These are phyloP conservation scores for Synergus gifuensis DNA, from an alignment of 2,888 invertebrate genomes.

Conservation along the genomic window DNA sequence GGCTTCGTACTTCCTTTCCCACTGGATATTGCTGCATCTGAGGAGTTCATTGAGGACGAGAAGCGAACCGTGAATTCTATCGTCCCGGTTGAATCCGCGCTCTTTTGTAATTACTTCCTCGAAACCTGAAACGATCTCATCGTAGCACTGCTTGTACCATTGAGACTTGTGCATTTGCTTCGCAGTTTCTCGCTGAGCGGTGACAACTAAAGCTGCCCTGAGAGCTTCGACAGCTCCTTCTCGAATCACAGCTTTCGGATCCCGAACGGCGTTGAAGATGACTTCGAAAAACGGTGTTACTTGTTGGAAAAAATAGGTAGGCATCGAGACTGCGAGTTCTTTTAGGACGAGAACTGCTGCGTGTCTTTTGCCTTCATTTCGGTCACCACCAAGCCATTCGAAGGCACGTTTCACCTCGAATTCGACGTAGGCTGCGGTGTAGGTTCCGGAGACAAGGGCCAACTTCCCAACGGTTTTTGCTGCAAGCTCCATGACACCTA, in stretches of 20 bases:
- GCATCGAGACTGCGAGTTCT: conserved; percentile 96
- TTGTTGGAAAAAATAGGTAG: conserved; percentile 98
- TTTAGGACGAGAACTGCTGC: conserved; percentile 95
- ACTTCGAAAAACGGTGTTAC: conserved; percentile 96
- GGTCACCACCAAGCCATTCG: conserved; percentile 95
- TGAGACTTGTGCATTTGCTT: conserved; percentile 93
- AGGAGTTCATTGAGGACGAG: conserved; percentile 96
- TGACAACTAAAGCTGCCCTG: conserved; percentile 96
- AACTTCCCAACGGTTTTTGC: conserved; percentile 96
- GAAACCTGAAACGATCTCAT: conserved; percentile 90
- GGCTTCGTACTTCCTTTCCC: conserved; percentile 90
- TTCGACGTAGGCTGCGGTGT: conserved; percentile 98
- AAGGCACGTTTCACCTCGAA: conserved; percentile 97
- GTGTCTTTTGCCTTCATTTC: conserved; percentile 94
- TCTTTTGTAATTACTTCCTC: conserved; percentile 84
- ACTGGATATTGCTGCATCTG: conserved; percentile 91
- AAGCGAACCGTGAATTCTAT: conserved; percentile 94
- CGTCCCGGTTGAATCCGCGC: conserved; percentile 90
- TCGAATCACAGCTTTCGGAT: conserved; percentile 93
- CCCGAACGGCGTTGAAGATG: conserved; percentile 94
- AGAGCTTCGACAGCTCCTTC: conserved; percentile 96
- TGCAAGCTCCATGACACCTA: conserved; percentile 96
- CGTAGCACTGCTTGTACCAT: conserved; percentile 96
- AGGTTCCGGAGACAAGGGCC: conserved; percentile 94
- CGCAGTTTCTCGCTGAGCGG: conserved; percentile 96